Percentiles rank a stretch among this genome's conserved stretches.
Conservation (phyloP, 2,797 vertebrate genomes). For the Ataeniobius toweri region DNA sequence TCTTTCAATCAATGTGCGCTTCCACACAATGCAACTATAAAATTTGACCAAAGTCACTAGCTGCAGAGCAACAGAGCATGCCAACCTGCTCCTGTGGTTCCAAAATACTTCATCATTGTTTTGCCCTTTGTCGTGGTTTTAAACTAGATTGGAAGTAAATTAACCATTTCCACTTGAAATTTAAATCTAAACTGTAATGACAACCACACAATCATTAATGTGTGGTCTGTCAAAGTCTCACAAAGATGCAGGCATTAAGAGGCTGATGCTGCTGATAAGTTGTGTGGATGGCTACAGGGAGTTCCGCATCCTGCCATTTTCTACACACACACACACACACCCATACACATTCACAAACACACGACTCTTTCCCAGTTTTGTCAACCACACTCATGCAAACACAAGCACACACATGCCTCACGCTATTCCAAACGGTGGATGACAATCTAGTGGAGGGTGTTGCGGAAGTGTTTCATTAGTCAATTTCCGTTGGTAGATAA, state of each 20-base stretch:
- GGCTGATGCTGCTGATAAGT: slow-evolving; percentile 69
- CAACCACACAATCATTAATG: slow-evolving; percentile 53
- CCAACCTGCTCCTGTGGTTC: neutral
- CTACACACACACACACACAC: slow-evolving; percentile 57
- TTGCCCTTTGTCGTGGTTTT: slow-evolving; percentile 11
- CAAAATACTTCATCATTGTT: slow-evolving; percentile 1
- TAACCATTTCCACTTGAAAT: slow-evolving; percentile 41
- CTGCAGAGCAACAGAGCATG: neutral
- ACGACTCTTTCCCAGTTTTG: slow-evolving; percentile 51
- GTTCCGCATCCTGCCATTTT: slow-evolving; percentile 81
- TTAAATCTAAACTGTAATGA: slow-evolving; percentile 55
- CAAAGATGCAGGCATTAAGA: slow-evolving; percentile 55
- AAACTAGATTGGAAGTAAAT: slow-evolving; percentile 47
- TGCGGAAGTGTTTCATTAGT: slow-evolving; percentile 87
- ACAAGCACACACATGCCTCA: slow-evolving; percentile 51
- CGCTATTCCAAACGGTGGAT: slow-evolving; percentile 64
- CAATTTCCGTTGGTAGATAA: slow-evolving; percentile 83
- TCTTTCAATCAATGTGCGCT: slow-evolving; percentile 62
- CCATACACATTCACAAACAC: slow-evolving; percentile 38
- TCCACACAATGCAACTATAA: slow-evolving; percentile 29
- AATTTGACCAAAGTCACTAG: slow-evolving; percentile 23
- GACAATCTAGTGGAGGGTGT: slow-evolving; percentile 68
- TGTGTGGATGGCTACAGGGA: slow-evolving; percentile 71
- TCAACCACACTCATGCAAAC: slow-evolving; percentile 47
- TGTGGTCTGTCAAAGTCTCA: slow-evolving; percentile 65